phyloP scores from a whole-genome alignment of 2,113 vertebrate species.

The Pollachius pollachius region DNA sequence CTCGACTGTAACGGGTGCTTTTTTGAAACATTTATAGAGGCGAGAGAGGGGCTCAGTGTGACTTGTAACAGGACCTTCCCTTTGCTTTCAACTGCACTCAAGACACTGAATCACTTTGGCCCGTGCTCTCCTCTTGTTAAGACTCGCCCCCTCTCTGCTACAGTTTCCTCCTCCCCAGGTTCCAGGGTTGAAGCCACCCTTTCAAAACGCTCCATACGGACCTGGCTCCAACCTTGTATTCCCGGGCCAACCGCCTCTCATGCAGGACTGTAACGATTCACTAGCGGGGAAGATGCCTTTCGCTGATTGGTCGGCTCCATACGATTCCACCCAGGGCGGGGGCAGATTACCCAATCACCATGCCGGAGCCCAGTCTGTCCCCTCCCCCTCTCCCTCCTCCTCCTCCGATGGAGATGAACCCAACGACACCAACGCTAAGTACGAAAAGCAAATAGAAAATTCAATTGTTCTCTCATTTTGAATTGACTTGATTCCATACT shows the following conservation, averaged over 20 bases:
- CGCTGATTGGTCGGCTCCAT: constrained; percentile 82
- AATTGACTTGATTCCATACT: neutral
- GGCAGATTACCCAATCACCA: constrained; percentile 81
- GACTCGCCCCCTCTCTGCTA: neutral
- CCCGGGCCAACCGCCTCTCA: constrained; percentile 70
- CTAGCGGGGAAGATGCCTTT: constrained; percentile 78
- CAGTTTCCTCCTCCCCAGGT: constrained; percentile 71
- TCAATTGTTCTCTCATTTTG: neutral
- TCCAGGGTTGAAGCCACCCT: constrained; percentile 82
- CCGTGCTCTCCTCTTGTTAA: neutral
- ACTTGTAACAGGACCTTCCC: neutral
- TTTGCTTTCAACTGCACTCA: neutral
- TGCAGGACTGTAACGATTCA: constrained; percentile 79
- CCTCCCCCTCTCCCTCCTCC: constrained; percentile 84
- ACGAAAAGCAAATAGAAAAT: constrained; percentile 48
- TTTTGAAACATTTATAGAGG: neutral
- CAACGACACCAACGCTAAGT: constrained; percentile 83
- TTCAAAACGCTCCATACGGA: constrained; percentile 78
- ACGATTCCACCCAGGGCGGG: constrained; percentile 77
- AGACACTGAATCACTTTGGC: neutral
- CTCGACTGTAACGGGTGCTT: constrained; percentile 5
- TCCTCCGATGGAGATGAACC: constrained; percentile 87
- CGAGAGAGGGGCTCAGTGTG: constrained; percentile 7
- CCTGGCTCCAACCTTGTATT: constrained; percentile 77
- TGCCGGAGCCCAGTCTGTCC: constrained; percentile 73